These are phyloP conservation scores for Caenorhabditis imperialis DNA, from an alignment of 2,888 invertebrate species.

Conservation along the genomic window DNA sequence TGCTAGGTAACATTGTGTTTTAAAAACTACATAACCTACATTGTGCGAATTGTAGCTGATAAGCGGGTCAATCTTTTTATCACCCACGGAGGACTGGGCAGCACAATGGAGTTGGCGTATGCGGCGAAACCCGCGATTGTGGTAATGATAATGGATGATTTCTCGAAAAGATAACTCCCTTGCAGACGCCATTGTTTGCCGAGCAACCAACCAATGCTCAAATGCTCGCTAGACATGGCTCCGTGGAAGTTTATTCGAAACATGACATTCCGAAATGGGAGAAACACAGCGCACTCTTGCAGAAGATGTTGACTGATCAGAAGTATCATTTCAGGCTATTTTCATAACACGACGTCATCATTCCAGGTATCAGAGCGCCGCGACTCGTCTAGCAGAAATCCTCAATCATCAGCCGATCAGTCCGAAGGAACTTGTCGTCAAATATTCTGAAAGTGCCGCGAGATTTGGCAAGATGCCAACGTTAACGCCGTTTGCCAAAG, in stretches of 20 bases:
- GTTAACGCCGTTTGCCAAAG: conserved; percentile 32
- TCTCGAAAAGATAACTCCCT: neutral
- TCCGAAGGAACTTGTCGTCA: conserved; percentile 32
- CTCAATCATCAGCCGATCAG: conserved; percentile 42
- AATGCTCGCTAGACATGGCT: conserved; percentile 36
- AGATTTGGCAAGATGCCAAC: conserved; percentile 41
- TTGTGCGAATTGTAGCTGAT: conserved; percentile 34
- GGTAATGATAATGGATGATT: neutral
- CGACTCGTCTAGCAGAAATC: conserved; percentile 39
- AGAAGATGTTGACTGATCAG: conserved; percentile 16
- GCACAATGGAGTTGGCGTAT: conserved; percentile 53
- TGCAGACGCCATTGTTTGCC: conserved; percentile 41
- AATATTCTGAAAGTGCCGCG: conserved; percentile 47
- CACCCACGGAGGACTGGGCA: conserved; percentile 54
- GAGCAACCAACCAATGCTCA: conserved; percentile 46
- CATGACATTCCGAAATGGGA: conserved; percentile 35
- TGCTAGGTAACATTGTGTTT: conserved; percentile 12
- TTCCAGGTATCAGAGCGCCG: conserved; percentile 25
- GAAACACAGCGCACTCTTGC: conserved; percentile 26
- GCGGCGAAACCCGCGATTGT: conserved; percentile 50
- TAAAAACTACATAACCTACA: too few relatives aligned
- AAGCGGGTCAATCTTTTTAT: conserved; percentile 45
- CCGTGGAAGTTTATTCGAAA: conserved; percentile 31
- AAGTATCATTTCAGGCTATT: conserved; percentile 8
- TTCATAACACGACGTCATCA: neutral